Evolutionary conservation across 2,888 invertebrate species (phyloP).

Genomic region (Phania funesta): DNA sequence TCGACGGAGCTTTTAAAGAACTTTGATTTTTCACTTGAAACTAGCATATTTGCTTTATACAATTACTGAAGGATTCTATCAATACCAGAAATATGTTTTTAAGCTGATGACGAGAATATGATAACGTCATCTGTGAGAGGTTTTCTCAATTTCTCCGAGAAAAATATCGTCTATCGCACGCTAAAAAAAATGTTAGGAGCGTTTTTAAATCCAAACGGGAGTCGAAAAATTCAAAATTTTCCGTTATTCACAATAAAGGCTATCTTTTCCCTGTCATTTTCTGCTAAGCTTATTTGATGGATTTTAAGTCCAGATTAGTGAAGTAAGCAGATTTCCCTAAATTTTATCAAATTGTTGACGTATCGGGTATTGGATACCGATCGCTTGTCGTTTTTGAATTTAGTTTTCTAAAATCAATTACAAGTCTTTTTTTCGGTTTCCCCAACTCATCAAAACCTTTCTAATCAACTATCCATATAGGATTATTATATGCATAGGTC

Average conservation of each 20-base stretch:
- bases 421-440: conserved; percentile 27
- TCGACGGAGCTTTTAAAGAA: conserved; percentile 30
- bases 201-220: conserved; percentile 52
- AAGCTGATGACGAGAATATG: conserved; percentile 43
- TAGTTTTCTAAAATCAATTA: conserved; percentile 26
- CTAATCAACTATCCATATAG: conserved; percentile 38
- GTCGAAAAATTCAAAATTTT: conserved; percentile 74
- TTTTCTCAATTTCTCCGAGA: background rate
- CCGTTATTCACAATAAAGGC: conserved; percentile 70
- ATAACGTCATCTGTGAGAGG: conserved; percentile 61
- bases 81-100: conserved; percentile 42
- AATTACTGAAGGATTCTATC: conserved; percentile 39
- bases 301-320: conserved; percentile 33
- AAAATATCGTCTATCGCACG: conserved; percentile 1
- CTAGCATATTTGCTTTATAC: conserved; percentile 7
- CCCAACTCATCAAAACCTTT: conserved; percentile 33
- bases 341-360: conserved; percentile 36
- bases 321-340: conserved; percentile 26
- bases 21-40: background rate
- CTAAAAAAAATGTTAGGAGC: background rate
- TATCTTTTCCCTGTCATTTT: conserved; percentile 29
- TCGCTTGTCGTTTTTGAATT: conserved; percentile 23
- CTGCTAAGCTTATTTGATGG: conserved; percentile 32
- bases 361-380: conserved; percentile 20
- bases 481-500: conserved; percentile 32